Evolutionary conservation across 2,797 vertebrate genomes (phyloP).

Genomic region (Borostomias antarcticus): DNA sequence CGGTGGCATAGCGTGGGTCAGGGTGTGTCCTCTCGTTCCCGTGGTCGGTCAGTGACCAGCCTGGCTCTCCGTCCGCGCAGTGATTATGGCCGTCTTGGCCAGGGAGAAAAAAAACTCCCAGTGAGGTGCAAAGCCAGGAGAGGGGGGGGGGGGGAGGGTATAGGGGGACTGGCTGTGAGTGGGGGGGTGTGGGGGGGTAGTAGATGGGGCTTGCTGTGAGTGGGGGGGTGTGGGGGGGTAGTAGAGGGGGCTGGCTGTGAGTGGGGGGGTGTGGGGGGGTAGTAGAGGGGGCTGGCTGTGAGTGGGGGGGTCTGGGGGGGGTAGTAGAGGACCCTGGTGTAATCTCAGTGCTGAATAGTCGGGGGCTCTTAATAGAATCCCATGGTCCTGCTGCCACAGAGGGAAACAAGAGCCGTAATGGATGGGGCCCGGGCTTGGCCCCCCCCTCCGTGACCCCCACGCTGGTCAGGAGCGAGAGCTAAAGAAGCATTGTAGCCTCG

Average conservation of each 20-base stretch:
- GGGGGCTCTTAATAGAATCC: conserved; percentile 87
- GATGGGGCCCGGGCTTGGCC: conserved; percentile 86
- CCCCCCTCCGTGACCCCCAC: conserved; percentile 73
- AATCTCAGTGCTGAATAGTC: conserved; percentile 80
- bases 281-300: conserved; percentile 59
- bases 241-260: conserved; percentile 72
- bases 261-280: conserved; percentile 60
- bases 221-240: conserved; percentile 19
- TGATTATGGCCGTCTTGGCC: conserved; percentile 61
- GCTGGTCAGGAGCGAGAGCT: conserved; percentile 95
- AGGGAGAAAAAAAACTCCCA: conserved; percentile 38
- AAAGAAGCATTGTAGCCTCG: conserved; percentile 96
- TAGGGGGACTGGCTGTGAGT: conserved; percentile 26
- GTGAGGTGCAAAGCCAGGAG: conserved; percentile 54
- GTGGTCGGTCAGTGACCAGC: conserved; percentile 12
- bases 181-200: conserved; percentile 61
- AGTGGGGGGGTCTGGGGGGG: conserved; percentile 21
- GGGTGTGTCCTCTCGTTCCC: conserved; percentile 59
- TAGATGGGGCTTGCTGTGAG: conserved; percentile 57
- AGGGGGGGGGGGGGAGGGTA: conserved; percentile 19
- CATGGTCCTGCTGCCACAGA: conserved; percentile 87
- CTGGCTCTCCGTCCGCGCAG: conserved; percentile 40
- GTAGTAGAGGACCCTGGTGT: conserved; percentile 71
- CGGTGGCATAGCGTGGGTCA: too few relatives aligned
- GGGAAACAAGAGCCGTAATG: conserved; percentile 94